Evolutionary conservation across 1,140 invertebrate species (phyloP).

Genomic region (Drosophila bifasciata): DNA sequence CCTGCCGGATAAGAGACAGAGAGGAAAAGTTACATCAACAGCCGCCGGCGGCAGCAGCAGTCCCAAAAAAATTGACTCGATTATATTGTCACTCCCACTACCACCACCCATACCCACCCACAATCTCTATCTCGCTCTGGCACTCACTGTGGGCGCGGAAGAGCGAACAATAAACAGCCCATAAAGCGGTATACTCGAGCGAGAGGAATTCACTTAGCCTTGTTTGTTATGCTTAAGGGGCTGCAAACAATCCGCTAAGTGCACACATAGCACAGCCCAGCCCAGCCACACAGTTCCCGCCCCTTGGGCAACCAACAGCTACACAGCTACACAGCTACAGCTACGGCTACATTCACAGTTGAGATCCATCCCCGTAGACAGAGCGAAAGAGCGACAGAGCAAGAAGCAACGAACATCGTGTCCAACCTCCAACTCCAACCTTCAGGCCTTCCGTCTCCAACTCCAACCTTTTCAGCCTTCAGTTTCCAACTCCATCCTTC

Average conservation of each 20-base stretch:
- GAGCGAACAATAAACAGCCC: conserved; percentile 78
- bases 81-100: conserved; percentile 68
- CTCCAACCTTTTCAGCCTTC: too few species aligned
- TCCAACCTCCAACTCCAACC: conserved; percentile 6
- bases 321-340: neutral
- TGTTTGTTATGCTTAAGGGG: conserved; percentile 84
- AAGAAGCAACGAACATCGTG: too few species aligned
- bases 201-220: conserved; percentile 83
- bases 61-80: conserved; percentile 80
- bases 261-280: conserved; percentile 24
- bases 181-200: conserved; percentile 80
- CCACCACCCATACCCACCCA: neutral
- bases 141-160: conserved; percentile 36
- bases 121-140: neutral
- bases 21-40: conserved; percentile 77
- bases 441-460: neutral
- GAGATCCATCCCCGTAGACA: neutral
- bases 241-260: conserved; percentile 83
- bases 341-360: too few species aligned
- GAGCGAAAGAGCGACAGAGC: neutral
- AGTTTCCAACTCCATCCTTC: conserved; percentile 1
- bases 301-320: neutral
- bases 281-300: neutral
- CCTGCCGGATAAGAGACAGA: conserved; percentile 24
- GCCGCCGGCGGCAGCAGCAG: conserved; percentile 43